Conservation (phyloP, 2,888 invertebrate species). For the Eupeodes luniger region DNA sequence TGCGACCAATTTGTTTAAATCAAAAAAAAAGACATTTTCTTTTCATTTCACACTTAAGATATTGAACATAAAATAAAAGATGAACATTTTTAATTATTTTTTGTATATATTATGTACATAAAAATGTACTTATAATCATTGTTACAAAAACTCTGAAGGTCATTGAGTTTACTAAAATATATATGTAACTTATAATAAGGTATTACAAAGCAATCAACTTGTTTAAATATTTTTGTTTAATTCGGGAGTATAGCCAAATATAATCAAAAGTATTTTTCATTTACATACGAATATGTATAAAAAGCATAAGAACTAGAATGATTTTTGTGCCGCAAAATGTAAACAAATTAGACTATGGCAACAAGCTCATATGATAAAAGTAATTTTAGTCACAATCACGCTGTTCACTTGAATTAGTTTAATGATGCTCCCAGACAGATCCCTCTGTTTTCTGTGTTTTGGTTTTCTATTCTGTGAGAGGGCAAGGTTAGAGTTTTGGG, state of each 20-base stretch:
- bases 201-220: background rate
- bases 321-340: background rate
- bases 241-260: background rate
- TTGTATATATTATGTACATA: background rate
- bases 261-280: background rate
- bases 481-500: conserved; percentile 10
- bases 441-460: no score
- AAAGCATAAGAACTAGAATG: background rate
- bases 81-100: background rate
- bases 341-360: conserved; percentile 42
- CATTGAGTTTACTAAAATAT: background rate
- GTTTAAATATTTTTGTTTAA: background rate
- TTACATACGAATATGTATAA: background rate
- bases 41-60: background rate
- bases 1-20: conserved; percentile 30
- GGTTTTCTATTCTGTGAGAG: background rate
- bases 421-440: conserved; percentile 15
- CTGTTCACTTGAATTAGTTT: conserved; percentile 14
- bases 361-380: conserved; percentile 57
- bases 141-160: background rate
- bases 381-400: conserved; percentile 48
- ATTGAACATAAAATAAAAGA: no score
- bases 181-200: no score
- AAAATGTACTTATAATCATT: no score
- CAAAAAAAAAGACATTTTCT: background rate